These are phyloP conservation scores for Oasisia sp. DNA, from an alignment of 2,888 invertebrate genomes.

Conservation along the genomic window DNA sequence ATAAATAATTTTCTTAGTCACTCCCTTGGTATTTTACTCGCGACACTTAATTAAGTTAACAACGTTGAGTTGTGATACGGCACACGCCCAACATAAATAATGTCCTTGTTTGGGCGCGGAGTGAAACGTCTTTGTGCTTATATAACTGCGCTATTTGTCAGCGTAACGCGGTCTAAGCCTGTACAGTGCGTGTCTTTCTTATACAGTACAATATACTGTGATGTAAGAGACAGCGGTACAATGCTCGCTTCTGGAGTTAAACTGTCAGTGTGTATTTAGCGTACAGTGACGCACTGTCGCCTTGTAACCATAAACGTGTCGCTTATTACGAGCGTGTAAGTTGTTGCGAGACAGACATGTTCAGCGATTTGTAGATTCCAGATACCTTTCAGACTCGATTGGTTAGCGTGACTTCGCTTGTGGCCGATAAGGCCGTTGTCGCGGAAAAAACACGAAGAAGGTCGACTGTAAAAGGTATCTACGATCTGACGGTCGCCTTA, in stretches of 20 bases:
- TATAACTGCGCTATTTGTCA: background rate
- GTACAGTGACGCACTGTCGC: slow-evolving; percentile 2
- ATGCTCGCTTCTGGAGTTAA: background rate
- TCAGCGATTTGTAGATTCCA: background rate
- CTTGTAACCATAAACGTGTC: slow-evolving; percentile 7
- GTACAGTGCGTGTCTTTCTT: background rate
- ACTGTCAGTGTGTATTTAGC: background rate
- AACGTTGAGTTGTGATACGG: no score
- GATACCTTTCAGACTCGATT: background rate
- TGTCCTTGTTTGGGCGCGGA: background rate
- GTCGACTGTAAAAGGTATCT: background rate
- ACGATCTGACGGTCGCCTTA: background rate
- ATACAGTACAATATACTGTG: background rate
- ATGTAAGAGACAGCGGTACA: background rate
- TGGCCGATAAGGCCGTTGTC: background rate
- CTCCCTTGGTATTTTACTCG: no score
- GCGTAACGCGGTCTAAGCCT: background rate
- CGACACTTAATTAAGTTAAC: no score
- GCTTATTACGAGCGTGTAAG: background rate
- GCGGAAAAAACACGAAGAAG: background rate
- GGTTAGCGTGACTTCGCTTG: background rate
- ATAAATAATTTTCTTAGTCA: no score
- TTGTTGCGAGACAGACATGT: background rate
- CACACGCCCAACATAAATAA: background rate
- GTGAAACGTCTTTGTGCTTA: background rate